phyloP scores from a whole-genome alignment of 2,888 invertebrate species.

The Trachelus stipa region DNA sequence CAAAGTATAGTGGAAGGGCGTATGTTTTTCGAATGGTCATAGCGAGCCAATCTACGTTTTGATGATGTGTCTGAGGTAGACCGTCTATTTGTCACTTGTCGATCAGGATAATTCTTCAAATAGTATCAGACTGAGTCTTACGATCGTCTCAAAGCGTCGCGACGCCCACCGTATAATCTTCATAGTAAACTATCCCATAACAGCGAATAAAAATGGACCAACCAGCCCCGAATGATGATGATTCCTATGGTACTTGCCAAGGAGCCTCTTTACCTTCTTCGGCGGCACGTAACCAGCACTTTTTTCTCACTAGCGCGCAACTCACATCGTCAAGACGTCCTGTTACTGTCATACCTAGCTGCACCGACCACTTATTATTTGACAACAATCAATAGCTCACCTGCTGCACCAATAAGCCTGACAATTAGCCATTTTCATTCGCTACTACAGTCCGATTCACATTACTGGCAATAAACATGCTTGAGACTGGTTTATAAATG shows the following conservation, averaged over 20 bases:
- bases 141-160: not conserved
- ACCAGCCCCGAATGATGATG: slow-evolving; percentile 9
- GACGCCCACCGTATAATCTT: not conserved
- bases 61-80: slow-evolving; percentile 45
- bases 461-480: slow-evolving; percentile 51
- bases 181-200: not conserved
- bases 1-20: slow-evolving; percentile 37
- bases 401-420: slow-evolving; percentile 60
- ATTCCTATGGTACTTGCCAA: slow-evolving; percentile 6
- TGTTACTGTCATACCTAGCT: not conserved
- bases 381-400: slow-evolving; percentile 47
- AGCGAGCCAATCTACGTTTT: slow-evolving; percentile 51
- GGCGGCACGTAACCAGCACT: slow-evolving; percentile 10
- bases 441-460: slow-evolving; percentile 39
- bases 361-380: slow-evolving; percentile 11
- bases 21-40: slow-evolving; percentile 57
- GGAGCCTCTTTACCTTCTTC: not conserved
- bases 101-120: not conserved
- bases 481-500: slow-evolving; percentile 30
- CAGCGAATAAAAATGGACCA: slow-evolving; percentile 6
- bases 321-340: slow-evolving; percentile 7
- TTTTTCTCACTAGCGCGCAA: slow-evolving; percentile 13
- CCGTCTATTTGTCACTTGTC: slow-evolving; percentile 21
- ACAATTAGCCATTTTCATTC: slow-evolving; percentile 64
- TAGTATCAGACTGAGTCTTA: not conserved